Base-by-base conservation (phyloP, 2,113 vertebrate genomes). In the Syngnathus floridae region DNA sequence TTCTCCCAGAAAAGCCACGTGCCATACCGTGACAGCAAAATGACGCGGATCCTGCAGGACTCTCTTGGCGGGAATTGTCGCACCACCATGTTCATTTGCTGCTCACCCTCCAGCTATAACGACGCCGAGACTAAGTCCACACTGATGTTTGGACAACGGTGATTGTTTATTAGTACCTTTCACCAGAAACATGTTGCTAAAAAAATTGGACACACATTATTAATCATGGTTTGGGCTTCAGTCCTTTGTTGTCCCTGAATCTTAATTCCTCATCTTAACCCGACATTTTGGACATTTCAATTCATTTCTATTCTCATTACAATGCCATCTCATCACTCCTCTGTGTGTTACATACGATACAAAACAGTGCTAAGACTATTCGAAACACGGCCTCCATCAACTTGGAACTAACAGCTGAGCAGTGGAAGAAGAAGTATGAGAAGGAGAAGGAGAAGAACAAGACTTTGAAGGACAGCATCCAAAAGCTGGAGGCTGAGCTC, bases 361-460 rank as follows among this genome's bases (percentile, higher is more conserved):
- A 11, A 56, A 11, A 31, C 80, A 96, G 95, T 66, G 95, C 95
- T 37, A 96, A 96, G 91, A 96, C 95, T 51, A 95, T 96, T 80
- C 95, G 93, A 87, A 96, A 96, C 85, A 93, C 93, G 0, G 95
- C 92, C 0, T 95, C 93, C 0, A 92, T 96, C 83, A 96, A 96
- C 82, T 84, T 96, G 85, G 95, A 96, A 90, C 81, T 96, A 87
- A 96, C 95, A 0, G 95, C 95, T 0, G 95, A 96, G 87, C 93
- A 96, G 82, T 96, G 95, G 95, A 95, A 94, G 93, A 95, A 88
- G 92, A 96, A 96, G 82, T 96, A 88, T 0, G 94, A 96, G 90
- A 95, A 94, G 89, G 95, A 96, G 85, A 96, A 95, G 84, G 94
- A 96, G 87, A 95, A 94, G 92, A 95, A 92, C 76, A 95, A 94